These are phyloP conservation scores for Anastatus disparis DNA, from an alignment of 1,140 invertebrate genomes.

Conservation along the genomic window DNA sequence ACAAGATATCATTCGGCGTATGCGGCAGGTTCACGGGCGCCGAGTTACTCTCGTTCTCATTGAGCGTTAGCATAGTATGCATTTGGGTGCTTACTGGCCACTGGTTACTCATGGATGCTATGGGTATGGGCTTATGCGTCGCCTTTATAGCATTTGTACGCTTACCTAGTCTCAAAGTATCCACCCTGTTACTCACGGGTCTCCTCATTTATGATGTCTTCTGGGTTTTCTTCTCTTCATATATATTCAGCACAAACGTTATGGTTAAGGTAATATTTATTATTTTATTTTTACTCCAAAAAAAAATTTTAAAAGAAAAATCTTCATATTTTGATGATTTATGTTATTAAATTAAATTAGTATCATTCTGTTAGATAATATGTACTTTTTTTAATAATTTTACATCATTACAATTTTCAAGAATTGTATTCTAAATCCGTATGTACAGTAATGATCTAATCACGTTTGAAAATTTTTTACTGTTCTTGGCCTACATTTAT, in stretches of 20 bases:
- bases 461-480: no score
- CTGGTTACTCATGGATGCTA: constrained; percentile 97
- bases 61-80: constrained; percentile 93
- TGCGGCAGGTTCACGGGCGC: constrained; percentile 92
- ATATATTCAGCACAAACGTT: constrained; percentile 98
- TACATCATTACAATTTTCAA: no score
- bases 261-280: constrained; percentile 98
- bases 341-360: no score
- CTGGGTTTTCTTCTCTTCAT: constrained; percentile 98
- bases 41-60: constrained; percentile 91
- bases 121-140: constrained; percentile 97
- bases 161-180: constrained; percentile 95
- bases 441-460: no score
- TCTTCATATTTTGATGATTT: no score
- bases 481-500: constrained; percentile 22
- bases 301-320: no score
- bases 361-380: no score
- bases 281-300: no score
- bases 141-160: constrained; percentile 97
- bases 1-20: constrained; percentile 91
- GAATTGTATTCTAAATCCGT: no score
- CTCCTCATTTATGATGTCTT: constrained; percentile 97
- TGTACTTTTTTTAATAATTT: no score
- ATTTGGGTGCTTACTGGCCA: constrained; percentile 97
- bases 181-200: constrained; percentile 92